Conservation (phyloP, 2,888 invertebrate genomes). For the Leptopilina drosophilae region DNA sequence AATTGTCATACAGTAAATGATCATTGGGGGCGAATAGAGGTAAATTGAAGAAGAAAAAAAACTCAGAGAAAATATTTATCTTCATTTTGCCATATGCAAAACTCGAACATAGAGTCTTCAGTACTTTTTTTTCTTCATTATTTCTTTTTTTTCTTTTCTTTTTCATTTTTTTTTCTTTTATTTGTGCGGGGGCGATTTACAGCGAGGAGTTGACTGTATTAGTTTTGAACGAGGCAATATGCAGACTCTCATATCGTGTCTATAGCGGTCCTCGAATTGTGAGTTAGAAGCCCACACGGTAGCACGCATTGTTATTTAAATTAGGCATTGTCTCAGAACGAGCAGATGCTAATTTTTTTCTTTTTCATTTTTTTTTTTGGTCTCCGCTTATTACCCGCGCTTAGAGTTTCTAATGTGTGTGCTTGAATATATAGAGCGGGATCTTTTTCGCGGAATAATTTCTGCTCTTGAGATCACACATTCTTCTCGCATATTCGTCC, state of each 20-base stretch:
- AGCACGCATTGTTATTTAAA: constrained; percentile 76
- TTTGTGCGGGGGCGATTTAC: constrained; percentile 50
- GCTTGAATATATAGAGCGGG: constrained; percentile 73
- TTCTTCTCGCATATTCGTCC: constrained; percentile 46
- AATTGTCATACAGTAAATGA: constrained; percentile 6
- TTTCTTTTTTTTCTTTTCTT: too few relatives aligned
- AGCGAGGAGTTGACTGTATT: constrained; percentile 37
- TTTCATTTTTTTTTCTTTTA: neutral
- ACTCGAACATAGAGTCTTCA: neutral
- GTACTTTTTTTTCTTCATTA: too few relatives aligned
- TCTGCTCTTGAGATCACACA: constrained; percentile 26
- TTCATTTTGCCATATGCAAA: neutral
- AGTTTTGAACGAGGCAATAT: constrained; percentile 27
- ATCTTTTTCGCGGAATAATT: constrained; percentile 23
- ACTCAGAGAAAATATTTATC: constrained; percentile 18
- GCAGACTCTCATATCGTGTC: constrained; percentile 59
- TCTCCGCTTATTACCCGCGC: constrained; percentile 72
- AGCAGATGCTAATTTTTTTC: constrained; percentile 72
- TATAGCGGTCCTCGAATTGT: constrained; percentile 62
- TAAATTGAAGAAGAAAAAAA: neutral
- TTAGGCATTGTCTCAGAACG: constrained; percentile 73
- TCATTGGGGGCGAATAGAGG: constrained; percentile 7
- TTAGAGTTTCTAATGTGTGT: constrained; percentile 71
- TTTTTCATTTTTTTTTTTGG: constrained; percentile 55
- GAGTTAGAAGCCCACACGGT: constrained; percentile 76